A percentile compares a stretch with the other conserved stretches of the same genome.
These are phyloP conservation scores for Tenrec ecaudatus DNA, from an alignment of 2,113 vertebrate species.

Conservation along the genomic window DNA sequence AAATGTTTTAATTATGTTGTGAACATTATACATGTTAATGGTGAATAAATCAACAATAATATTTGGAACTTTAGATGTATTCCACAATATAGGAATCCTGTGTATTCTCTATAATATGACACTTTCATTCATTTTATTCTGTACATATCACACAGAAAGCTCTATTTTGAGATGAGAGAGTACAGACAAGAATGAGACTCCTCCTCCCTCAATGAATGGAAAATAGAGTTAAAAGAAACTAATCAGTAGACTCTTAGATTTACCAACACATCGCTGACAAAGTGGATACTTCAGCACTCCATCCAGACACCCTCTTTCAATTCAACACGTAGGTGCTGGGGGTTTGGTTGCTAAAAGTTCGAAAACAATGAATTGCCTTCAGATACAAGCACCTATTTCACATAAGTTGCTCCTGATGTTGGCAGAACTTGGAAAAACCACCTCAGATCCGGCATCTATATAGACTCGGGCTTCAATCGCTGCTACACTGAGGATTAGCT, in stretches of 20 bases:
- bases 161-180: background rate
- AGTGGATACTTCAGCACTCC: background rate
- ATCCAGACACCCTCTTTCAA: background rate
- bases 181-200: background rate
- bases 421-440: no score
- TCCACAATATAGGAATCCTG: background rate
- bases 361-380: background rate
- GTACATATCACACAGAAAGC: background rate
- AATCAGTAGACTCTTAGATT: background rate
- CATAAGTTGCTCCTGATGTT: no score
- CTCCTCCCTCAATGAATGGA: background rate
- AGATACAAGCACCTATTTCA: background rate
- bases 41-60: background rate
- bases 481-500: background rate
- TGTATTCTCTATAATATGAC: background rate
- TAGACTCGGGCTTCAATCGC: background rate
- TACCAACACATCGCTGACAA: background rate
- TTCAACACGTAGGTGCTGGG: background rate
- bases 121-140: background rate
- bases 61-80: conserved; percentile 10
- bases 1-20: no score
- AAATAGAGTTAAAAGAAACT: background rate
- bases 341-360: background rate
- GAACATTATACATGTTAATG: no score
- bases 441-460: no score